These are phyloP conservation scores for Alces alces DNA, from an alignment of 2,113 vertebrate genomes.

Conservation along the genomic window DNA sequence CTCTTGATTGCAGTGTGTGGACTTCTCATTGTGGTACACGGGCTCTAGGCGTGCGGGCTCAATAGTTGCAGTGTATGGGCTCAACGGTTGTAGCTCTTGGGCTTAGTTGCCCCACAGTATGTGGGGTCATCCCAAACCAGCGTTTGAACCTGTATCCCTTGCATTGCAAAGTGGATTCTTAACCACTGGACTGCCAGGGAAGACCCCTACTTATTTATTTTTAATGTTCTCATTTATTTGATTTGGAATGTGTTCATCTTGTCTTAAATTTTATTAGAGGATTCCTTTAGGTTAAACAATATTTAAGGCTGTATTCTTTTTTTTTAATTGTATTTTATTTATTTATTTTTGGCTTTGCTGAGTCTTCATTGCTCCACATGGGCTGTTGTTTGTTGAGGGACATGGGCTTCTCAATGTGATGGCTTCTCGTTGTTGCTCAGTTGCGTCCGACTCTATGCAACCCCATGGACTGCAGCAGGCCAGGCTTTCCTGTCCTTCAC, in stretches of 20 bases:
- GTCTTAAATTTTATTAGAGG: not conserved
- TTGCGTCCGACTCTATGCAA: not conserved
- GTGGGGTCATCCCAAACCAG: not conserved
- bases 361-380: not conserved
- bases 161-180: not conserved
- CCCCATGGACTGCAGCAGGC: not conserved
- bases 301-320: not conserved
- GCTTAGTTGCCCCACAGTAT: not conserved
- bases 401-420: not conserved
- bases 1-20: not conserved
- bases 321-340: not conserved
- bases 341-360: not conserved
- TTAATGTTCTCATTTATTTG: not conserved
- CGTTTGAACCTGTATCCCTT: not conserved
- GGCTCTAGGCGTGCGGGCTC: fast-evolving
- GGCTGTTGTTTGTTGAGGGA: not conserved
- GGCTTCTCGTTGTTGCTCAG: not conserved
- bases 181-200: not conserved
- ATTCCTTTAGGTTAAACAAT: not conserved
- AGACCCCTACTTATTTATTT: not conserved
- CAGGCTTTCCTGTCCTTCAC: not conserved
- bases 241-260: not conserved
- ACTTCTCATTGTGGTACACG: not conserved
- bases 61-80: not conserved
- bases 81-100: not conserved